Conservation (phyloP, 2,113 vertebrate species). For the Indicator maculatus region DNA sequence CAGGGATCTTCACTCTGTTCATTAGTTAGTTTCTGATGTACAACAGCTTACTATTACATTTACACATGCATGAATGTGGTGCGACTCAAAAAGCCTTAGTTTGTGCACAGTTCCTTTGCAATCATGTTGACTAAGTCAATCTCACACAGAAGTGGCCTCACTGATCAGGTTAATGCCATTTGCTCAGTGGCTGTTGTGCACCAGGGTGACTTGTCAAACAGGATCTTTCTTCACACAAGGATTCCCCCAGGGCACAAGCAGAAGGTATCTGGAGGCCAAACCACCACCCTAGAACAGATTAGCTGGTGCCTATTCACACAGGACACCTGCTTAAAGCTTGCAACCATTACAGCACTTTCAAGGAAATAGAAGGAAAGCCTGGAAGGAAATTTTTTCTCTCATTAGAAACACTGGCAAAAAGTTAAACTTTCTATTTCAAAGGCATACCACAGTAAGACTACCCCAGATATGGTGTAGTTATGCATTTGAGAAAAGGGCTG, state of each 20-base stretch:
- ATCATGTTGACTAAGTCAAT: fast-evolving
- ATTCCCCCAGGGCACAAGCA: not conserved
- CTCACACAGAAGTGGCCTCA: not conserved
- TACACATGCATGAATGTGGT: fast-evolving
- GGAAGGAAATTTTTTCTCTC: not conserved
- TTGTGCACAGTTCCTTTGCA: not conserved
- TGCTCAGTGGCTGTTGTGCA: not conserved
- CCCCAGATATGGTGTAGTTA: not conserved
- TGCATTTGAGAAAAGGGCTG: not conserved
- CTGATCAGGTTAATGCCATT: fast-evolving
- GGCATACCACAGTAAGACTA: not conserved
- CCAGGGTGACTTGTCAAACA: not conserved
- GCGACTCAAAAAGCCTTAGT: not conserved
- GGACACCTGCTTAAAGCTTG: not conserved
- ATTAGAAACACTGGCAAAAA: not conserved
- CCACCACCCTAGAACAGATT: not conserved
- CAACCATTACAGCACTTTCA: not conserved
- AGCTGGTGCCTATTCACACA: not conserved
- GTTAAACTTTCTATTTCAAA: not conserved
- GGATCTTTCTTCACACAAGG: not conserved
- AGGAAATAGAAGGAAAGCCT: not conserved
- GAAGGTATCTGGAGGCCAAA: not conserved
- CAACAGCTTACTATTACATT: not conserved
- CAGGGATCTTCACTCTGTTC: not conserved
- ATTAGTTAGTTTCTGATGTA: not conserved